These are phyloP conservation scores for Oenanthe oenanthe DNA, from an alignment of 2,113 vertebrate genomes.

Conservation along the genomic window DNA sequence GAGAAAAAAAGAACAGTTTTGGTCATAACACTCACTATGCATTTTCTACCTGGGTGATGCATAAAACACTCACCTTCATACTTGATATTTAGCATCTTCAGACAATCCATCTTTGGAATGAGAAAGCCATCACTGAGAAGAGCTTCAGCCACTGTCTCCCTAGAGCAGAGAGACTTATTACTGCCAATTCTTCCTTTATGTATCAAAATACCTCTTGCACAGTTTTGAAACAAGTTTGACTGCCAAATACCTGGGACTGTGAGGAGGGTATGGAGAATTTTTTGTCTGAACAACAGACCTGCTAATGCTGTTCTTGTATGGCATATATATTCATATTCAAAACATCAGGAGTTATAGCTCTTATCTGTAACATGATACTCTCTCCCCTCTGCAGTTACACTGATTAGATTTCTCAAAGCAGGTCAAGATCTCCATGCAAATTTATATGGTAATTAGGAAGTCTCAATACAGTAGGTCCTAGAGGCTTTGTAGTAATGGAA, in stretches of 20 bases:
- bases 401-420: not conserved
- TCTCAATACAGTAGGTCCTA: not conserved
- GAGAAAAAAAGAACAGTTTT: not conserved
- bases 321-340: not conserved
- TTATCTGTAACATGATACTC: not conserved
- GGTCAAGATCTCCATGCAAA: not conserved
- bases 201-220: not conserved
- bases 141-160: constrained; percentile 79
- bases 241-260: not conserved
- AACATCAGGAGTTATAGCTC: not conserved
- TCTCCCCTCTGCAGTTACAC: not conserved
- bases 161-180: constrained; percentile 33
- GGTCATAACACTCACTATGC: not conserved
- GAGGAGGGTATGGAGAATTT: not conserved
- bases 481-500: not conserved
- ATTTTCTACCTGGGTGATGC: not conserved
- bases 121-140: constrained; percentile 90
- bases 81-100: constrained; percentile 83
- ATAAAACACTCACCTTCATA: constrained; percentile 73
- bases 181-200: not conserved
- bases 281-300: not conserved
- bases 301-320: not conserved
- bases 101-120: constrained; percentile 87
- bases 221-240: not conserved
- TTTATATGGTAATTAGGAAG: not conserved